Evolutionary conservation across 2,888 invertebrate genomes (phyloP).

Genomic region (Dione vanillae): DNA sequence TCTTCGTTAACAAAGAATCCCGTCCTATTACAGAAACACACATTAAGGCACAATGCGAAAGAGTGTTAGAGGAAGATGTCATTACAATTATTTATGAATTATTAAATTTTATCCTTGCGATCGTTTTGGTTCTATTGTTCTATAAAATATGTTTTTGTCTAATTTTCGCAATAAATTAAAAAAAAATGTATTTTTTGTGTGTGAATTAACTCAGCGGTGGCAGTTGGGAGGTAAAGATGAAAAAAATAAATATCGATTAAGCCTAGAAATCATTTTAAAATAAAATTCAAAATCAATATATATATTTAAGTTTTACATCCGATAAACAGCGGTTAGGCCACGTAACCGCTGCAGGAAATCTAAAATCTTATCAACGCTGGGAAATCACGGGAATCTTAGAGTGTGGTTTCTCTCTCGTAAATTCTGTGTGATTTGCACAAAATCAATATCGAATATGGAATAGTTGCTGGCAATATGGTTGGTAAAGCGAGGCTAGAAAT

Average conservation of each 20-base stretch:
- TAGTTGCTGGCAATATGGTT: conserved; percentile 65
- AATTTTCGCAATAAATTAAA: not conserved
- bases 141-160: not conserved
- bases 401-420: conserved; percentile 79
- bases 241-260: no score
- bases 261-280: not conserved
- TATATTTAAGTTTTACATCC: conserved; percentile 68
- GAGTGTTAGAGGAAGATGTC: not conserved
- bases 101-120: not conserved
- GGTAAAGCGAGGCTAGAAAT: conserved; percentile 57
- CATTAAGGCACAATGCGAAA: conserved; percentile 30
- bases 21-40: conserved; percentile 30
- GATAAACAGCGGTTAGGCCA: conserved; percentile 78
- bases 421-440: conserved; percentile 74
- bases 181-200: not conserved
- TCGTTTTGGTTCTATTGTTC: not conserved
- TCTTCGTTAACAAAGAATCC: conserved; percentile 37
- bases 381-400: conserved; percentile 74
- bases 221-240: no score
- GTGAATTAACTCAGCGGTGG: no score
- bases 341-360: conserved; percentile 79
- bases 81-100: not conserved
- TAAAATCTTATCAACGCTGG: conserved; percentile 75
- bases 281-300: conserved; percentile 71
- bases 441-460: conserved; percentile 77